Evolutionary conservation across 2,113 vertebrate genomes (phyloP).

Genomic region (human): GRCh38 chr14:98113501-98114000

Average conservation of each 20-base stretch:
- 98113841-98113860: not conserved
- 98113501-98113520: not conserved
- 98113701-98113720: not conserved
- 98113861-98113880: not conserved
- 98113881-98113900: not conserved
- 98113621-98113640: not conserved
- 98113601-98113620: not conserved
- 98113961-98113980: not conserved
- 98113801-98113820: not conserved
- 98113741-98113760: not conserved
- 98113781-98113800: not conserved
- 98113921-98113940: not conserved
- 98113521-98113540: not conserved
- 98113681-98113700: not conserved
- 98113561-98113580: rapidly evolving
- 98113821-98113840: not conserved
- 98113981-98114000: not conserved
- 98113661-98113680: not conserved
- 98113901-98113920: not conserved
- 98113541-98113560: not conserved
- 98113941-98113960: not conserved
- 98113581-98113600: not conserved
- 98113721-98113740: not conserved
- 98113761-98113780: not conserved
- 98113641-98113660: not conserved